Evolutionary conservation across 2,113 vertebrate genomes (phyloP), one percentile per base, ranked within the genome.

Genomic region (Perca flavescens): DNA sequence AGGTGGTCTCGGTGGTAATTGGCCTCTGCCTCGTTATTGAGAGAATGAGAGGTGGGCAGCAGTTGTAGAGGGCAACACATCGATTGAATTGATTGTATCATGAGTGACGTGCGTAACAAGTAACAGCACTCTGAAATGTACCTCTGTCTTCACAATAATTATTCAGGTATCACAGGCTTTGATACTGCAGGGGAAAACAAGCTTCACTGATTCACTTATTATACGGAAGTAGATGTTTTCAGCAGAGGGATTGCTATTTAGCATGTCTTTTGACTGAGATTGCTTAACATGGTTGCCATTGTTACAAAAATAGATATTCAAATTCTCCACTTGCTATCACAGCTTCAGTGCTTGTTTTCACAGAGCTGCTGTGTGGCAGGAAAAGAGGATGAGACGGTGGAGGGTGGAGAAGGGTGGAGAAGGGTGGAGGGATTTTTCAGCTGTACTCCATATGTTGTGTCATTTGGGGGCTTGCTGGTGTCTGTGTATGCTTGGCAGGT

Each of bases 401-500:
- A 6, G 57, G 84, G 79, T 72, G 74, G 73, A 78, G 80, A 53
- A 6, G 57, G 84, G 79, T 72, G 74, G 73, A 78, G 80, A 53
- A 68, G 64, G 85, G 72, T 3, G 76, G 86, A 76, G 77, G 77
- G 77, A 66, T 66, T 77, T 83, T 77, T 90, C 77, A 81, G 77
- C 83, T 80, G 74, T 67, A 78, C 88, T 93, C 89, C 94, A 92
- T 93, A 92, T 93, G 93, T 85, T 89, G 80, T 91, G 89, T 91
- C 89, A 89, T 93, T 91, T 88, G 84, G 90, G 84, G 79, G 46
- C 76, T 83, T 53, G 79, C 72, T 86, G 88, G 88, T 90, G 87
- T 84, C 82, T 86, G 77, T 83, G 80, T 71, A 58, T 81, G 79
- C 84, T 82, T 90, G 91, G 91, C 93, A 91, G 85, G 80, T 85